These are phyloP conservation scores for Perizoma affinitatum DNA, from an alignment of 2,888 invertebrate species.

Conservation along the genomic window DNA sequence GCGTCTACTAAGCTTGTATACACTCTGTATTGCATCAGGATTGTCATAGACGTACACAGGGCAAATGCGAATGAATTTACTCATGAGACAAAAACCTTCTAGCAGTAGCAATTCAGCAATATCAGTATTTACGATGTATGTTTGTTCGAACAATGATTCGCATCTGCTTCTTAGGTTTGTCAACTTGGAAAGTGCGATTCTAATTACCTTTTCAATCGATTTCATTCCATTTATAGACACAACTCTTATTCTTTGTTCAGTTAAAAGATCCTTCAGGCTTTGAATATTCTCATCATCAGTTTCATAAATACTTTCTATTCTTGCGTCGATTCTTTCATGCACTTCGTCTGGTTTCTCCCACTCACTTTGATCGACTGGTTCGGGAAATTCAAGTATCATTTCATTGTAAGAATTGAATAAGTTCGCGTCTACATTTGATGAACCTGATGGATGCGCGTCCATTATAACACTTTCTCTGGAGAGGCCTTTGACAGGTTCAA, in stretches of 20 bases:
- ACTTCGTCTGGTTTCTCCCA: slow-evolving; percentile 80
- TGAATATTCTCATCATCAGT: slow-evolving; percentile 72
- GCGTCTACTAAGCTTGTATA: slow-evolving; percentile 71
- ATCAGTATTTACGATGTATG: slow-evolving; percentile 76
- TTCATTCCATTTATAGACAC: slow-evolving; percentile 69
- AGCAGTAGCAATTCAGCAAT: slow-evolving; percentile 83
- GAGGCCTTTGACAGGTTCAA: slow-evolving; percentile 36
- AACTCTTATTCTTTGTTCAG: slow-evolving; percentile 74
- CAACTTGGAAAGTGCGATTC: slow-evolving; percentile 55
- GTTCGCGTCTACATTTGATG: slow-evolving; percentile 60
- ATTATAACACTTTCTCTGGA: slow-evolving; percentile 69
- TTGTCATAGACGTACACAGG: slow-evolving; percentile 85
- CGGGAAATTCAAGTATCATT: slow-evolving; percentile 71
- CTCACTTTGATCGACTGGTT: slow-evolving; percentile 70
- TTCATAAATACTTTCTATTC: slow-evolving; percentile 74
- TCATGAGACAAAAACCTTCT: slow-evolving; percentile 85
- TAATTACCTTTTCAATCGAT: slow-evolving; percentile 57
- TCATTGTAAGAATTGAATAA: slow-evolving; percentile 64
- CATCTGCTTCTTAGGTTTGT: slow-evolving; percentile 67
- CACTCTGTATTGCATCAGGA: slow-evolving; percentile 71
- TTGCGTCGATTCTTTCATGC: slow-evolving; percentile 67
- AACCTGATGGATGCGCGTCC: slow-evolving; percentile 71
- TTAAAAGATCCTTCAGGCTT: slow-evolving; percentile 59
- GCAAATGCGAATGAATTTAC: slow-evolving; percentile 86
- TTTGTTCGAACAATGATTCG: slow-evolving; percentile 83